A percentile compares a stretch with the other conserved stretches of the same genome.
Evolutionary conservation across 2,113 vertebrate species (phyloP).

Genomic region (Rhombomys opimus): DNA sequence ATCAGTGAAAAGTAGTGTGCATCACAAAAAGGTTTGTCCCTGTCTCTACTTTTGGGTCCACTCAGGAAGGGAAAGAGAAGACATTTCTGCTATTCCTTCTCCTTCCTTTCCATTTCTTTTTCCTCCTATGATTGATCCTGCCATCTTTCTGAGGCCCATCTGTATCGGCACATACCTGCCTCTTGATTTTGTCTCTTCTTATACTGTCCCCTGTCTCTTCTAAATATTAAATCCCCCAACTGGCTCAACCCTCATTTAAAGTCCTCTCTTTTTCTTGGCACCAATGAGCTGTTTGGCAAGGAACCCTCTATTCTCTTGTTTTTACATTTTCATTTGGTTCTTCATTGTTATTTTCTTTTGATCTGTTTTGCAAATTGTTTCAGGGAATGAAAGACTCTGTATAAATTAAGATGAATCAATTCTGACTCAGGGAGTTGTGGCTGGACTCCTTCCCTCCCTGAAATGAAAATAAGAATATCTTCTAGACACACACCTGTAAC

Average conservation of each 20-base stretch:
- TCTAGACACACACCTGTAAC: slow-evolving; percentile 48
- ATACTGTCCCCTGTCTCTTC: slow-evolving; percentile 43
- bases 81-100: not conserved
- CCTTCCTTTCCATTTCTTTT: not conserved
- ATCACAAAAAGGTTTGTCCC: not conserved
- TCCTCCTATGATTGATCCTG: not conserved
- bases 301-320: slow-evolving; percentile 71
- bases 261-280: slow-evolving; percentile 77
- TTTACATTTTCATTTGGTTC: slow-evolving; percentile 71
- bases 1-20: not conserved
- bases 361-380: slow-evolving; percentile 66
- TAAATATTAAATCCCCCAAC: slow-evolving; percentile 64
- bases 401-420: slow-evolving; percentile 70
- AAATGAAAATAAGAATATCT: slow-evolving; percentile 27
- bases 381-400: slow-evolving; percentile 4
- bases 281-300: slow-evolving; percentile 75
- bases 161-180: not conserved
- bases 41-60: not conserved
- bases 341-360: slow-evolving; percentile 72
- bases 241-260: slow-evolving; percentile 60
- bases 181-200: not conserved
- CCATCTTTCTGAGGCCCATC: not conserved
- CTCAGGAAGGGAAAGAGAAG: not conserved
- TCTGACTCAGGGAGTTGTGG: slow-evolving; percentile 50
- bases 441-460: not conserved